These are phyloP conservation scores for Buphagus erythrorhynchus DNA, from an alignment of 2,797 vertebrate species.

Conservation along the genomic window DNA sequence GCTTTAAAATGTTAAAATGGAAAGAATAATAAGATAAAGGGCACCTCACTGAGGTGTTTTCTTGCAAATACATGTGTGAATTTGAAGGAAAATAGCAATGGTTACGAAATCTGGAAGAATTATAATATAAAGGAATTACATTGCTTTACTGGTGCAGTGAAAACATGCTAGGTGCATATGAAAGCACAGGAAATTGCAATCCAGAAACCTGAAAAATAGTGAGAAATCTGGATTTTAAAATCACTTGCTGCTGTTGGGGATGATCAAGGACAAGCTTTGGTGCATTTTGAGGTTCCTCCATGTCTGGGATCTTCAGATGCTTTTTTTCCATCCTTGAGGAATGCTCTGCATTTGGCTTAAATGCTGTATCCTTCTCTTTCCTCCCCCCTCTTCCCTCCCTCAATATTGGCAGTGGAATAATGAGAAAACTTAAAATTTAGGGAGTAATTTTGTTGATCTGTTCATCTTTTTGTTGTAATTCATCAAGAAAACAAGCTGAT, in stretches of 20 bases:
- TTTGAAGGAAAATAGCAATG: not conserved
- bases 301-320: not conserved
- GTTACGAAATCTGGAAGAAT: not conserved
- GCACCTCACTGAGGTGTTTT: not conserved
- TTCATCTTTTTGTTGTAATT: not conserved
- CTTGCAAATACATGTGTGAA: not conserved
- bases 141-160: not conserved
- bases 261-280: not conserved
- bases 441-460: fast-evolving
- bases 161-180: fast-evolving
- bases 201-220: not conserved
- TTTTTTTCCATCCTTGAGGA: not conserved
- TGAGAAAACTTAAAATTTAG: not conserved
- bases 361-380: not conserved
- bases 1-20: not conserved
- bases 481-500: not conserved
- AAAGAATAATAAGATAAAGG: not conserved
- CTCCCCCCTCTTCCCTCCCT: not conserved
- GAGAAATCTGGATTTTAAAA: not conserved
- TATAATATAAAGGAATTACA: fast-evolving
- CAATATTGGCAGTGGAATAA: not conserved
- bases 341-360: not conserved
- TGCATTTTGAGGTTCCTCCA: not conserved
- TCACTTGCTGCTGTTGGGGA: not conserved
- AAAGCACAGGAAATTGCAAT: not conserved